Conservation (phyloP, 2,888 invertebrate genomes). For the Polydrusus tereticollis region DNA sequence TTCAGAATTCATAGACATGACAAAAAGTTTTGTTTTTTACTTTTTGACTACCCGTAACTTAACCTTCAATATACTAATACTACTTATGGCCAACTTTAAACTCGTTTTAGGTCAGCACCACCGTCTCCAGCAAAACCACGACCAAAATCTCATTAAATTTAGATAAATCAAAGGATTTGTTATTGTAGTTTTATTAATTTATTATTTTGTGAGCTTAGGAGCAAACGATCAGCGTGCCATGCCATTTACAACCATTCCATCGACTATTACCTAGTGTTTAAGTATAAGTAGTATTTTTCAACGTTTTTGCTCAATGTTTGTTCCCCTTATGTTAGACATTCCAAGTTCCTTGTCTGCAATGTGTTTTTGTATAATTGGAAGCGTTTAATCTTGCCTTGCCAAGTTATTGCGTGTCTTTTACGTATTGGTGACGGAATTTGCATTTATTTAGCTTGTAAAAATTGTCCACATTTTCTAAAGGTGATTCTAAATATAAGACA, state of each 20-base stretch:
- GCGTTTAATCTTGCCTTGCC: constrained; percentile 1
- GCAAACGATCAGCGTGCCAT: constrained; percentile 3
- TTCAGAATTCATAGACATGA: no score
- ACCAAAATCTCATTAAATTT: constrained; percentile 49
- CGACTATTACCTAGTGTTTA: background rate
- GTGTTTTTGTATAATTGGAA: background rate
- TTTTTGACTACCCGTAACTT: no score
- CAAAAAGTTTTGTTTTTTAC: no score
- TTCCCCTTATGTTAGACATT: background rate
- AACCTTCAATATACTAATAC: no score
- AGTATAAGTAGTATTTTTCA: background rate
- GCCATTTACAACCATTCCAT: constrained; percentile 6
- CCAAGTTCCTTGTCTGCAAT: background rate
- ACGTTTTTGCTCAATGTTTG: constrained; percentile 4
- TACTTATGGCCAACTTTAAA: no score
- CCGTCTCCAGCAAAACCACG: constrained; percentile 54
- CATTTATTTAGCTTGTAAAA: no score
- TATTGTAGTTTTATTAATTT: no score
- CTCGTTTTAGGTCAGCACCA: constrained; percentile 53
- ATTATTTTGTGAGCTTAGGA: background rate
- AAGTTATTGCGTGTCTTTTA: no score
- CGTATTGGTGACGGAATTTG: no score
- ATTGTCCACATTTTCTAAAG: no score
- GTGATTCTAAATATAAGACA: no score
- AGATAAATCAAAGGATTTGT: background rate